Evolutionary conservation across 2,888 invertebrate genomes (phyloP).

Genomic region (Glyphotaelius pellucidus): DNA sequence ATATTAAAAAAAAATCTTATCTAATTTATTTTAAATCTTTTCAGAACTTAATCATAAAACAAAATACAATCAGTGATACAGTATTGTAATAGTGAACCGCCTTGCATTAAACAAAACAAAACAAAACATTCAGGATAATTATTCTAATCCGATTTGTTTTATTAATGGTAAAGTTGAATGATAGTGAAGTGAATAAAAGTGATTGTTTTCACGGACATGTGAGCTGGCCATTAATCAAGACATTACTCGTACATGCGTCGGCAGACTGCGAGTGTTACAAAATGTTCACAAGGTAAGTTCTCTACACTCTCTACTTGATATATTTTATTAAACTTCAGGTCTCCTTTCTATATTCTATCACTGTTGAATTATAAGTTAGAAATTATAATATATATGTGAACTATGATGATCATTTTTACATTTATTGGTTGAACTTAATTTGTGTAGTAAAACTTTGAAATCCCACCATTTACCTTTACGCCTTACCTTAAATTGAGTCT

Average conservation of each 20-base stretch:
- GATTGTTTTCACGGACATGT: conserved; percentile 48
- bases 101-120: background rate
- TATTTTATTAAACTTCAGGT: background rate
- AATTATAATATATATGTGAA: background rate
- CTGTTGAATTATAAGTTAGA: background rate
- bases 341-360: background rate
- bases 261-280: conserved; percentile 47
- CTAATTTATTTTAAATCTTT: background rate
- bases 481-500: no score
- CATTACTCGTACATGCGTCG: conserved; percentile 43
- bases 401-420: background rate
- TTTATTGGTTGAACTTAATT: background rate
- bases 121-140: background rate
- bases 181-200: conserved; percentile 44
- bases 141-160: conserved; percentile 16
- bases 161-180: conserved; percentile 31
- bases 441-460: background rate
- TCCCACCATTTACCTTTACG: no score
- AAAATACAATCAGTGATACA: background rate
- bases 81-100: background rate
- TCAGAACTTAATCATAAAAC: background rate
- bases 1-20: background rate
- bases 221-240: conserved; percentile 49
- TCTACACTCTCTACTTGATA: background rate
- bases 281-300: conserved; percentile 63